phyloP scores from a whole-genome alignment of 2,797 vertebrate species.

The Tragelaphus eurycerus region DNA sequence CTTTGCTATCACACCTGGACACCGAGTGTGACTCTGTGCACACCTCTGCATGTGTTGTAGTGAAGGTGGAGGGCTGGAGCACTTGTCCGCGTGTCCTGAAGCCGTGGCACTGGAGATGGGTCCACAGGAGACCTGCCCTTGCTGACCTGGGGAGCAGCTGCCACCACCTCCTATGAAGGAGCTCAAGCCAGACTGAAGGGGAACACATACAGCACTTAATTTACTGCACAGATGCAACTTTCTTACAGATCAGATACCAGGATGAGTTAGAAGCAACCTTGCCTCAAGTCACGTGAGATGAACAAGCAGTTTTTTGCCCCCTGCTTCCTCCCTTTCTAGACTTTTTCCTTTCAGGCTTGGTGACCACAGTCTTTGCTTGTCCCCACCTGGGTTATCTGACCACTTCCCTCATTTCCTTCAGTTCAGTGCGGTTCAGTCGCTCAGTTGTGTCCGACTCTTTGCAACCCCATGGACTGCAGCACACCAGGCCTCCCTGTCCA shows the following conservation, averaged over 20 bases:
- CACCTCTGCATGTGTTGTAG: not conserved
- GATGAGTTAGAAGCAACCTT: not conserved
- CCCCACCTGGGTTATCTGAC: not conserved
- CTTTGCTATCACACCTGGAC: not conserved
- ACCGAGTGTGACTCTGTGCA: not conserved
- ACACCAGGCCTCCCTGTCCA: not conserved
- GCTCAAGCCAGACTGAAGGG: not conserved
- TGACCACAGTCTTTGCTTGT: too few species aligned
- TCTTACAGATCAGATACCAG: accelerated
- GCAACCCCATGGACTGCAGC: accelerated
- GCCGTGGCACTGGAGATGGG: not conserved
- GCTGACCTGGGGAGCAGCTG: not conserved
- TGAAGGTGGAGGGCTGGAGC: not conserved
- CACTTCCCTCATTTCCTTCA: not conserved
- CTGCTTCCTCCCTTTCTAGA: not conserved
- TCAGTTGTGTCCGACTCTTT: not conserved
- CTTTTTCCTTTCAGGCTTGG: not conserved
- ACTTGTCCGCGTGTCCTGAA: accelerated
- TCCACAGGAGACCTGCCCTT: not conserved
- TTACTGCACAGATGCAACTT: not conserved
- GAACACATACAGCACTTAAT: not conserved
- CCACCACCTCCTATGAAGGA: not conserved
- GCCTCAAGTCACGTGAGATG: not conserved
- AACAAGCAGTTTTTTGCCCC: not conserved
- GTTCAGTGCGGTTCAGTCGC: not conserved